phyloP scores from a whole-genome alignment of 2,888 invertebrate species.

The Psylliodes chrysocephalus region DNA sequence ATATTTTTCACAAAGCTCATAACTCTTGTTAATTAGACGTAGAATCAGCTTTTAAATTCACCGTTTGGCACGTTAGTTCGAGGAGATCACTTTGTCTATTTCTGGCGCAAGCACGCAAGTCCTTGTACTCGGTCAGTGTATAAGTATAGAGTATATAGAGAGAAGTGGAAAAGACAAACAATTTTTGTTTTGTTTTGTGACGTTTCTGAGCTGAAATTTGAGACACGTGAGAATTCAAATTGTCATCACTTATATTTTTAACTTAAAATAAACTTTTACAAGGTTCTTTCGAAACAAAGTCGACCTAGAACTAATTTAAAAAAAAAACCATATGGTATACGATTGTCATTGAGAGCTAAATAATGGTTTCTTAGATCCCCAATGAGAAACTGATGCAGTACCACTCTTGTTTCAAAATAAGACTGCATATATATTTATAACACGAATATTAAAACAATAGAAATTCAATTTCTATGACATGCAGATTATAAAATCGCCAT shows the following conservation, averaged over 20 bases:
- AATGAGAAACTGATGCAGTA: too few relatives aligned
- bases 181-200: slow-evolving; percentile 16
- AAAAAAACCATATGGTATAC: too few relatives aligned
- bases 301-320: slow-evolving; percentile 11
- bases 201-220: slow-evolving; percentile 7
- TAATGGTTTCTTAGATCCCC: too few relatives aligned
- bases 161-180: slow-evolving; percentile 10
- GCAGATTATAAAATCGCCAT: too few relatives aligned
- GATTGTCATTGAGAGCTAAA: too few relatives aligned
- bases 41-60: slow-evolving; percentile 28
- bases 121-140: slow-evolving; percentile 49
- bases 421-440: too few relatives aligned
- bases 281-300: neutral
- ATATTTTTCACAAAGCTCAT: slow-evolving; percentile 63
- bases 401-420: too few relatives aligned
- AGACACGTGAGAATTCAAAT: neutral
- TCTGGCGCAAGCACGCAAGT: slow-evolving; percentile 55
- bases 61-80: slow-evolving; percentile 48
- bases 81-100: slow-evolving; percentile 53
- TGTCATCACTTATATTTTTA: slow-evolving; percentile 18
- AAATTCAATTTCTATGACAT: too few relatives aligned
- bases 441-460: too few relatives aligned
- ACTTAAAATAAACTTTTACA: neutral
- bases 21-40: slow-evolving; percentile 38
- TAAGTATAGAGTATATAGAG: slow-evolving; percentile 17